Conservation (phyloP, 2,113 vertebrate genomes). For the Strix uralensis region DNA sequence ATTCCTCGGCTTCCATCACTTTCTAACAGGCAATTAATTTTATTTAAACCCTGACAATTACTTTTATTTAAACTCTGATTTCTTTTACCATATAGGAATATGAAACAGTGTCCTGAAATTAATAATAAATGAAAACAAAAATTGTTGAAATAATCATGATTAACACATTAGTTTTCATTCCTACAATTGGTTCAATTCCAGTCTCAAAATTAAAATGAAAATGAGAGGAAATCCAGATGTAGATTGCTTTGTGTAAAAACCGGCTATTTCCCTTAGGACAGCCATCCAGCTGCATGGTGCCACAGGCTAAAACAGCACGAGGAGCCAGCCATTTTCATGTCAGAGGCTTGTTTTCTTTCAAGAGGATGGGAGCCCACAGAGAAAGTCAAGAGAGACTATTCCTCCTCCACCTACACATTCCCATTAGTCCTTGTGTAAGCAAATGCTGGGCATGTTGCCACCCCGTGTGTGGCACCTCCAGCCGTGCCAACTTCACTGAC, state of each 20-base stretch:
- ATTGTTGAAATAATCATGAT: neutral
- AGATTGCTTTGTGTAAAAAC: neutral
- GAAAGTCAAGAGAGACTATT: neutral
- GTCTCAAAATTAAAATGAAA: neutral
- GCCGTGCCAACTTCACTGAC: neutral
- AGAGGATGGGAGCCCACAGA: neutral
- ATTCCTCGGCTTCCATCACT: neutral
- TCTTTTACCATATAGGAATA: neutral
- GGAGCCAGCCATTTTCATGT: neutral
- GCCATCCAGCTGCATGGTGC: neutral
- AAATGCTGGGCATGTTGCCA: neutral
- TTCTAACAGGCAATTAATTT: neutral
- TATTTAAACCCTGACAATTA: neutral
- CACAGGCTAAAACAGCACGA: neutral
- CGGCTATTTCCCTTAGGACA: neutral
- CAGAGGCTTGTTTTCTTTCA: neutral
- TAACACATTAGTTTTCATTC: neutral
- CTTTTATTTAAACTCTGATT: constrained; percentile 2
- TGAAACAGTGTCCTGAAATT: neutral
- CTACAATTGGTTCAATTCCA: neutral
- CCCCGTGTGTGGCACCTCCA: neutral
- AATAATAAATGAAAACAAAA: neutral
- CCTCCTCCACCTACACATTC: neutral
- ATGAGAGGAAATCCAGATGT: neutral
- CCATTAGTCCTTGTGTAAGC: neutral